phyloP scores from a whole-genome alignment of 2,888 invertebrate genomes.

The Dione vanillae region DNA sequence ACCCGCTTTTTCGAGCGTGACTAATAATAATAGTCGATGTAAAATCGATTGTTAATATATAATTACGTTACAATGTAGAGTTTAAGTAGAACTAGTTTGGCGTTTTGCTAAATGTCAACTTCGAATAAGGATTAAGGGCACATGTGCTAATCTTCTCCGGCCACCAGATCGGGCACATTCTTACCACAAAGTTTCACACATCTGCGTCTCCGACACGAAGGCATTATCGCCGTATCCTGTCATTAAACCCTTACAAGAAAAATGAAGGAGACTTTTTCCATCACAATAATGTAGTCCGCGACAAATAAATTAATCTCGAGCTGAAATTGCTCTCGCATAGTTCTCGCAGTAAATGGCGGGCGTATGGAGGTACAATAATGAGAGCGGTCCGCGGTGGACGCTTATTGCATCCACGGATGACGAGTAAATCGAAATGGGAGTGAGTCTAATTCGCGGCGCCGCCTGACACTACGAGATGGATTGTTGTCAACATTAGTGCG shows the following conservation, averaged over 20 bases:
- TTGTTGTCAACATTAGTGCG: conserved; percentile 82
- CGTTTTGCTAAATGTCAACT: conserved; percentile 40
- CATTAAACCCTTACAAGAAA: conserved; percentile 74
- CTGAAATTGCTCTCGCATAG: conserved; percentile 70
- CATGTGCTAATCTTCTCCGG: conserved; percentile 58
- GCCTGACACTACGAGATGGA: conserved; percentile 79
- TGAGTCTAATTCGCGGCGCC: conserved; percentile 80
- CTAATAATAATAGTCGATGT: conserved; percentile 21
- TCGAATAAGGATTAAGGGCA: conserved; percentile 48
- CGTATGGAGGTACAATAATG: conserved; percentile 60
- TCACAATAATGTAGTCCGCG: conserved; percentile 67
- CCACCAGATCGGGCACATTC: conserved; percentile 64
- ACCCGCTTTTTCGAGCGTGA: neutral
- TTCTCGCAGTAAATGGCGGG: conserved; percentile 56
- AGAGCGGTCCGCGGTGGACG: conserved; percentile 58
- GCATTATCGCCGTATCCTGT: conserved; percentile 78
- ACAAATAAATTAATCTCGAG: conserved; percentile 73
- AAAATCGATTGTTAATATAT: conserved; percentile 11
- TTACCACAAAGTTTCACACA: conserved; percentile 72
- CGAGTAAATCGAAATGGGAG: conserved; percentile 81
- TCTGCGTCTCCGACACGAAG: conserved; percentile 61
- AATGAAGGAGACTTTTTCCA: conserved; percentile 63
- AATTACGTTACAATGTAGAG: conserved; percentile 9
- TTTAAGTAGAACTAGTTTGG: conserved; percentile 16
- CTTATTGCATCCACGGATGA: conserved; percentile 67